Percentiles rank a stretch among this genome's conserved stretches.
Conservation (phyloP, 1,140 invertebrate genomes). For the Calliphora vicina region DNA sequence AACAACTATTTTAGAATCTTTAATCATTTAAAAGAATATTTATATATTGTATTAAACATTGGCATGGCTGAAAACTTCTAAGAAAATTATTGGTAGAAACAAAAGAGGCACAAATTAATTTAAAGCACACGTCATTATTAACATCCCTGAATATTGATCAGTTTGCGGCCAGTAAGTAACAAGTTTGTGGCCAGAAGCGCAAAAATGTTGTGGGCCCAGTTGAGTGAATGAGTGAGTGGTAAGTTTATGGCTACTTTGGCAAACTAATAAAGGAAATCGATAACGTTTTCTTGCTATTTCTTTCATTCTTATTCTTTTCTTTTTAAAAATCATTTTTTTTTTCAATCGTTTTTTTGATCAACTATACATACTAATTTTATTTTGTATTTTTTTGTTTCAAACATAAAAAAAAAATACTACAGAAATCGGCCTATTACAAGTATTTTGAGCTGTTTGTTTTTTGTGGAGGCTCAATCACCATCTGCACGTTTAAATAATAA, state of each 20-base stretch:
- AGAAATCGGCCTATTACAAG: constrained; percentile 9
- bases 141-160: constrained; percentile 33
- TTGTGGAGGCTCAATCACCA: background rate
- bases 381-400: too few relatives aligned
- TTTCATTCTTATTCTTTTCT: background rate
- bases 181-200: background rate
- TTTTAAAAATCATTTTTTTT: background rate
- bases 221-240: too few relatives aligned
- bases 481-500: constrained; percentile 27
- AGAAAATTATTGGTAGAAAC: background rate
- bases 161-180: background rate
- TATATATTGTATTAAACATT: too few relatives aligned
- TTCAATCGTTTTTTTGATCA: too few relatives aligned
- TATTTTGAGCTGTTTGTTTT: background rate
- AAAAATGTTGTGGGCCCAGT: too few relatives aligned
- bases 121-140: constrained; percentile 32
- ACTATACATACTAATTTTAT: background rate
- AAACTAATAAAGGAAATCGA: constrained; percentile 39
- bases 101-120: constrained; percentile 18
- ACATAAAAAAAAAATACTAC: background rate
- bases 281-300: constrained; percentile 17
- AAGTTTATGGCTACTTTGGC: background rate
- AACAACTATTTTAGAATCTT: background rate
- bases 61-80: background rate
- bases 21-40: background rate